Percentiles rank a stretch among this genome's conserved stretches.
Evolutionary conservation across 2,888 invertebrate species (phyloP).

Genomic region (Cryptosula pallasiana): DNA sequence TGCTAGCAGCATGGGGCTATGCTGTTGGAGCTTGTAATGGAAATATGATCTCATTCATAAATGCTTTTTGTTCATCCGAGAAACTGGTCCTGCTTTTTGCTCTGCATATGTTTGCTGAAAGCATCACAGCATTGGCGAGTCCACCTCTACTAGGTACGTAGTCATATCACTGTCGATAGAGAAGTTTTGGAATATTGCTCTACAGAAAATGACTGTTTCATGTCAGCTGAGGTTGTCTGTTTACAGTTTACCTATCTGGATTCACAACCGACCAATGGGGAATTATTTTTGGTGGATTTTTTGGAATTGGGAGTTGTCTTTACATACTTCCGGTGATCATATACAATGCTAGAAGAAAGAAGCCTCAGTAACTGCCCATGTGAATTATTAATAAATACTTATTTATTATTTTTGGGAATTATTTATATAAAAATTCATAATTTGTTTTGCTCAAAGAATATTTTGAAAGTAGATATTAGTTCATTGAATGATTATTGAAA

Average conservation of each 20-base stretch:
- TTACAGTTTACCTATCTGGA: too few relatives aligned
- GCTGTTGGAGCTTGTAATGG: background rate
- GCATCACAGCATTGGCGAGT: background rate
- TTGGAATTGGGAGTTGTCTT: background rate
- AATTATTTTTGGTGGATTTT: background rate
- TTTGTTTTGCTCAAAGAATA: too few relatives aligned
- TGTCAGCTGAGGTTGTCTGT: too few relatives aligned
- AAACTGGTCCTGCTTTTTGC: background rate
- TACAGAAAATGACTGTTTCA: too few relatives aligned
- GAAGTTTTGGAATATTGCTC: too few relatives aligned
- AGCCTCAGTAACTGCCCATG: too few relatives aligned
- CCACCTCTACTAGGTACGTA: background rate
- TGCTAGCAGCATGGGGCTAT: background rate
- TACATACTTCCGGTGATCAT: background rate
- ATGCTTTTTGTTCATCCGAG: background rate
- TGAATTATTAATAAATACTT: too few relatives aligned
- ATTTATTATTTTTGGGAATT: too few relatives aligned
- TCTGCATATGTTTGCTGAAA: background rate
- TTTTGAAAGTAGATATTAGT: too few relatives aligned
- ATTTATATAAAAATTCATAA: too few relatives aligned
- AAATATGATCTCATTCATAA: background rate
- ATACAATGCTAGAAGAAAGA: background rate
- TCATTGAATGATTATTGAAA: too few relatives aligned
- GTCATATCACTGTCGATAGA: too few relatives aligned
- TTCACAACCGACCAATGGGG: background rate